Evolutionary conservation across 1,140 invertebrate species (phyloP).

Genomic region (Listronotus bonariensis): DNA sequence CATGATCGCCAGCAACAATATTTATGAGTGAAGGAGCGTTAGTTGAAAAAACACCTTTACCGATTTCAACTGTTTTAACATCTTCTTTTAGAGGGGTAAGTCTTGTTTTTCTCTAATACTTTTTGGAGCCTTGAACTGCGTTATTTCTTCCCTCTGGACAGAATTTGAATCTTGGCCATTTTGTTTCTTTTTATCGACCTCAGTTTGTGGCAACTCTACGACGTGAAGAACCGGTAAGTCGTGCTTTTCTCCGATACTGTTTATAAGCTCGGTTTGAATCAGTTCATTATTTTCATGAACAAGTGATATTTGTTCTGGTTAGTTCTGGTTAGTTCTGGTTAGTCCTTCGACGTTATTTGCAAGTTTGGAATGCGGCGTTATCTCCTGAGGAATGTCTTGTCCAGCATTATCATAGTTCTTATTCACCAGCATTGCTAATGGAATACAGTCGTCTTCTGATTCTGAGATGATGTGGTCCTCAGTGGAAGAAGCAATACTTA

Average conservation of each 20-base stretch:
- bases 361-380: background rate
- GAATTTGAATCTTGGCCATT: background rate
- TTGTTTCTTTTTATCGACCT: background rate
- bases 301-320: background rate
- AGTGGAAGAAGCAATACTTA: background rate
- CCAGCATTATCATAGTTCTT: background rate
- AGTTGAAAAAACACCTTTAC: too few relatives aligned
- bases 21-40: too few relatives aligned
- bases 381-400: background rate
- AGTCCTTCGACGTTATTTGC: background rate
- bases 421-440: slow-evolving; percentile 1
- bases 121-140: background rate
- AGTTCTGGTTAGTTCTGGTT: too few relatives aligned
- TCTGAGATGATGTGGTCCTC: background rate
- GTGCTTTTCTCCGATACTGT: background rate
- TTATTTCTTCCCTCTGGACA: background rate
- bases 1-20: too few relatives aligned
- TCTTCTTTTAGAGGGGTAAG: background rate
- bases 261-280: slow-evolving; percentile 1
- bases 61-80: too few relatives aligned
- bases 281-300: background rate
- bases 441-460: slow-evolving; percentile 1
- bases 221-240: slow-evolving; percentile 1
- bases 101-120: background rate
- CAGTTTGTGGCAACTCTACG: background rate